A percentile compares a stretch with the other conserved stretches of the same genome.
These are phyloP conservation scores for Agriotes lineatus DNA, from an alignment of 2,888 invertebrate genomes.

Conservation along the genomic window DNA sequence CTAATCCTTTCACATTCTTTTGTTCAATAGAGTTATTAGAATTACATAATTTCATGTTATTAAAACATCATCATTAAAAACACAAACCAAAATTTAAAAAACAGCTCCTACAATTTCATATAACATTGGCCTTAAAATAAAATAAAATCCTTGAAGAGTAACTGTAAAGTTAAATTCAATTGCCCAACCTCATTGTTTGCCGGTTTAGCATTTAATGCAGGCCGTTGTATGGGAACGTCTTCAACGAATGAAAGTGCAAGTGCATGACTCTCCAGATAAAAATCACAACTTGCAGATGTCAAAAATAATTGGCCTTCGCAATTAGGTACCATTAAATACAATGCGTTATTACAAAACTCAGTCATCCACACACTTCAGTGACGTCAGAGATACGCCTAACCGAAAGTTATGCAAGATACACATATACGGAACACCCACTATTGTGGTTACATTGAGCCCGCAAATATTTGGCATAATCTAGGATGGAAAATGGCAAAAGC, in stretches of 20 bases:
- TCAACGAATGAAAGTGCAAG: constrained; percentile 10
- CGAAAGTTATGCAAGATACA: neutral
- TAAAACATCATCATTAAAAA: no score
- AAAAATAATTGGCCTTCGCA: neutral
- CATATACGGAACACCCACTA: constrained; percentile 1
- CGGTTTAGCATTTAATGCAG: neutral
- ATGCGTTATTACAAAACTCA: neutral
- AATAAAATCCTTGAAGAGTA: neutral
- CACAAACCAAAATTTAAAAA: neutral
- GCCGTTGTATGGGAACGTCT: constrained; percentile 5
- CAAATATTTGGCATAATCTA: neutral
- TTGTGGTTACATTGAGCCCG: neutral
- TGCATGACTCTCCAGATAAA: constrained; percentile 13
- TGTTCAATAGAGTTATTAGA: no score
- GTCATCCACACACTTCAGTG: neutral
- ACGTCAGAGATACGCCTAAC: constrained; percentile 1
- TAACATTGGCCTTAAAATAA: constrained; percentile 3
- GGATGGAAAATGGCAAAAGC: neutral
- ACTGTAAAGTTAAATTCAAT: neutral
- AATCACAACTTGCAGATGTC: constrained; percentile 8
- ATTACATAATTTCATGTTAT: no score
- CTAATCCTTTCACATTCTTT: no score
- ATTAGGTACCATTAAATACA: neutral
- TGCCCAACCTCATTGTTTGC: constrained; percentile 7
- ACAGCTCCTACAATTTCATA: neutral